phyloP scores from a whole-genome alignment of 2,113 vertebrate genomes.

The Forbesichthys agassizii region DNA sequence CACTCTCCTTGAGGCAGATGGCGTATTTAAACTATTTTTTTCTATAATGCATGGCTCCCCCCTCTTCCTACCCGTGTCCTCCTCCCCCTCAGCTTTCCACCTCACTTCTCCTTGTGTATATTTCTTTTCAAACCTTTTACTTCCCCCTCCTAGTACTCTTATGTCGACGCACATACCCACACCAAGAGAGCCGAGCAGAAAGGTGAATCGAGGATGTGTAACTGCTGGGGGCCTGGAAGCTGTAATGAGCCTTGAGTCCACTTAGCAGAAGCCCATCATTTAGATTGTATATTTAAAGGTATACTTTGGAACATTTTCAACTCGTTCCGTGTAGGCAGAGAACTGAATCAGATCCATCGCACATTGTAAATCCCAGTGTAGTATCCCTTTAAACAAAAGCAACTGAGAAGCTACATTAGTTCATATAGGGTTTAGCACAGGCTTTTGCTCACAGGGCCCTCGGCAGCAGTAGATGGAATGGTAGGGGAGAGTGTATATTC shows the following conservation, averaged over 20 bases:
- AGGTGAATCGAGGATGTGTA: constrained; percentile 36
- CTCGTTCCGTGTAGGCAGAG: not conserved
- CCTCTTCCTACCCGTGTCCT: constrained; percentile 16
- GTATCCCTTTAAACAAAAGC: not conserved
- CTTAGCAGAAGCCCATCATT: constrained; percentile 11
- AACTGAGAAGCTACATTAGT: not conserved
- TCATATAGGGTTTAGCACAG: not conserved
- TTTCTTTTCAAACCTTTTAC: constrained; percentile 12
- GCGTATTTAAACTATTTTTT: constrained; percentile 77
- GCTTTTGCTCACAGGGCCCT: constrained; percentile 13
- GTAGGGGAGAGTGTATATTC: constrained; percentile 1
- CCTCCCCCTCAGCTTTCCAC: constrained; percentile 25
- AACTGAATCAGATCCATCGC: not conserved
- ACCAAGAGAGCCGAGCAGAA: constrained; percentile 14
- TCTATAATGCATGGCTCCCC: constrained; percentile 83
- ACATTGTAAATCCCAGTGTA: no score
- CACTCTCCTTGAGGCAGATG: constrained; percentile 83
- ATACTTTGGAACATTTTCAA: not conserved
- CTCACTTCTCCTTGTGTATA: constrained; percentile 13
- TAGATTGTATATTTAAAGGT: not conserved
- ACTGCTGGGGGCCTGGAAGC: not conserved
- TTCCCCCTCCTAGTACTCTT: constrained; percentile 10
- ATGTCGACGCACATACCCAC: not conserved
- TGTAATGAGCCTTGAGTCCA: constrained; percentile 6
- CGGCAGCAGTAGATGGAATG: not conserved